These are phyloP conservation scores for Oncopodura yosiiana DNA, from an alignment of 1,140 invertebrate genomes.

Conservation along the genomic window DNA sequence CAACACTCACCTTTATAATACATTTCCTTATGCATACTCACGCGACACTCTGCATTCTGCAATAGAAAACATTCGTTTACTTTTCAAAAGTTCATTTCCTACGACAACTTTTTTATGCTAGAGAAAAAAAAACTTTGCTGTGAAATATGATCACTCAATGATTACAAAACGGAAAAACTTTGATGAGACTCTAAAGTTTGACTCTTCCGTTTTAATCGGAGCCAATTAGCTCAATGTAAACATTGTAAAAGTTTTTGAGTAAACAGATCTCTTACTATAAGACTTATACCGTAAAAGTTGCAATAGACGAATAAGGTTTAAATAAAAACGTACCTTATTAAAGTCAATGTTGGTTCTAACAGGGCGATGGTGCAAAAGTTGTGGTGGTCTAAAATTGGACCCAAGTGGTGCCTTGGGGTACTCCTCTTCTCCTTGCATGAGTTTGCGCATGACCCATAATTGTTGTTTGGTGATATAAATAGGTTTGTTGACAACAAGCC, in stretches of 20 bases:
- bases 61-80: slow-evolving; percentile 5
- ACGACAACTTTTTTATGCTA: neutral
- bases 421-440: slow-evolving; percentile 44
- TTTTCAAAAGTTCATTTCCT: neutral
- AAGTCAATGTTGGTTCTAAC: slow-evolving; percentile 80
- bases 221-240: neutral
- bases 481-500: slow-evolving; percentile 92
- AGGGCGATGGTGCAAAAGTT: slow-evolving; percentile 78
- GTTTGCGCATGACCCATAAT: slow-evolving; percentile 45
- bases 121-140: neutral
- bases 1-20: slow-evolving; percentile 37
- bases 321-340: slow-evolving; percentile 19
- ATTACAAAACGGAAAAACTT: neutral
- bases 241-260: neutral
- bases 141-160: neutral
- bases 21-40: slow-evolving; percentile 35
- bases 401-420: slow-evolving; percentile 80
- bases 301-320: neutral
- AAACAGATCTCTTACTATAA: no score
- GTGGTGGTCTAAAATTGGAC: slow-evolving; percentile 85
- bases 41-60: slow-evolving; percentile 34
- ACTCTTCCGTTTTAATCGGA: neutral
- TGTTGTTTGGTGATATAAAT: slow-evolving; percentile 89
- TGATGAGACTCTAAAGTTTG: neutral
- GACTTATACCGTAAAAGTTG: no score